Percentiles rank a stretch among this genome's conserved stretches.
Evolutionary conservation across 2,888 invertebrate genomes (phyloP).

Genomic region (Eurytoma adleriae): DNA sequence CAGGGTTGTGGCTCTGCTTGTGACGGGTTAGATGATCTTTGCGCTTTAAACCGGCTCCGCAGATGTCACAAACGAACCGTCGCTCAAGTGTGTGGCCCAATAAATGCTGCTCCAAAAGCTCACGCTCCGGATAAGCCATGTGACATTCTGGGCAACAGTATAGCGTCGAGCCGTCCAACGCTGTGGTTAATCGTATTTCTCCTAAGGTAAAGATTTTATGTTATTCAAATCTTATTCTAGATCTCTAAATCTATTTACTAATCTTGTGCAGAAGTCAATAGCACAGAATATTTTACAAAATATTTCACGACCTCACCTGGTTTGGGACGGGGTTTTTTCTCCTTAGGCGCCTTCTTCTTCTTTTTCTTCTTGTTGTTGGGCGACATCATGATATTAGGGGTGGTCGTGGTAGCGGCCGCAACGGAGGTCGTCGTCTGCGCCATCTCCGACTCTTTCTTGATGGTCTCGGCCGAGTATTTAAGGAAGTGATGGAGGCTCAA

Average conservation of each 20-base stretch:
- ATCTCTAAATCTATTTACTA: too few relatives aligned
- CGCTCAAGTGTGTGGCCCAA: conserved; percentile 91
- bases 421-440: conserved; percentile 76
- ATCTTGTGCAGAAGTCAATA: too few relatives aligned
- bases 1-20: conserved; percentile 92
- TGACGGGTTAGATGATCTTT: conserved; percentile 92
- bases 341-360: conserved; percentile 86
- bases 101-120: conserved; percentile 89
- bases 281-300: too few relatives aligned
- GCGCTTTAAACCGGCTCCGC: conserved; percentile 90
- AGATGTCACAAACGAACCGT: conserved; percentile 91
- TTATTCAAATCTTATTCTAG: too few relatives aligned
- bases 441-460: conserved; percentile 84
- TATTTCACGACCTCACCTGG: conserved; percentile 79
- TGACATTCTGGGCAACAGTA: conserved; percentile 93
- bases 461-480: conserved; percentile 87
- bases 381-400: conserved; percentile 68
- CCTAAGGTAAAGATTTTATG: conserved; percentile 18
- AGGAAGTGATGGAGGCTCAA: conserved; percentile 89
- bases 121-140: conserved; percentile 92
- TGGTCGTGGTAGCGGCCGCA: conserved; percentile 73
- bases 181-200: conserved; percentile 67
- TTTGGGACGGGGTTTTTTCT: conserved; percentile 89
- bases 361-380: conserved; percentile 83
- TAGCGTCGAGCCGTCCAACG: conserved; percentile 88